Evolutionary conservation across 2,888 invertebrate genomes (phyloP), one percentile per base, ranked within the genome.

Genomic region (Salticus scenicus): DNA sequence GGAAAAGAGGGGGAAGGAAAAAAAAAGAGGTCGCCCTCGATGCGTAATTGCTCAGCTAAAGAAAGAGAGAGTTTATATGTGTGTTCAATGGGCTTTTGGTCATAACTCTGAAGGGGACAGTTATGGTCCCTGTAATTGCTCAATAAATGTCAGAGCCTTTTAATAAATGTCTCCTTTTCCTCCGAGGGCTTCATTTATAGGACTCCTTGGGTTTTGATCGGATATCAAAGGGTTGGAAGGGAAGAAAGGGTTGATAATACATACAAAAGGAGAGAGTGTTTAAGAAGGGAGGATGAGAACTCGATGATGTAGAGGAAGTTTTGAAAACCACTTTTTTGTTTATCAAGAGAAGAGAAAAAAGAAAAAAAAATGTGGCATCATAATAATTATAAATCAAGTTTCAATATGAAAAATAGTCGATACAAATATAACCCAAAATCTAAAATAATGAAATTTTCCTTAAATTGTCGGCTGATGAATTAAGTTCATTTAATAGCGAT

Each of bases 111-210:
- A 33, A 67, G 42, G 37, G 85, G 85, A 85, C 85, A 85, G 85
- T 85, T 85, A 85, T 85, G 79, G 85, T 70, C 85, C 79, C 75
- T 79, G 85, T 85, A 85, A 85, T 85, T 85, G 85, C 79, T 85
- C 85, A 85, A 85, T 85, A 85, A 85, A 85, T 85, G 85, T 85
- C 85, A 85, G 79, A 85, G 73, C 79, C 85, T 85, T 85, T 85
- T 85, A 85, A 85, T 79, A 85, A 85, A 85, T 85, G 85, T 79
- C 85, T 78, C 83, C 83, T 77, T 84, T 71, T 83, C 76, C 76
- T 84, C 67, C 57, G 77, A 84, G 83, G 77, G 83, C 77, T 84
- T 84, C 83, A 84, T 84, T 84, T 72, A 77, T 83, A 47, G 82
- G 64, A 66, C 82, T 83, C 82, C 76, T 76, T 76, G 67, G 37